These are phyloP conservation scores for Larimichthys polyactis DNA, from an alignment of 2,113 vertebrate species.

Conservation along the genomic window DNA sequence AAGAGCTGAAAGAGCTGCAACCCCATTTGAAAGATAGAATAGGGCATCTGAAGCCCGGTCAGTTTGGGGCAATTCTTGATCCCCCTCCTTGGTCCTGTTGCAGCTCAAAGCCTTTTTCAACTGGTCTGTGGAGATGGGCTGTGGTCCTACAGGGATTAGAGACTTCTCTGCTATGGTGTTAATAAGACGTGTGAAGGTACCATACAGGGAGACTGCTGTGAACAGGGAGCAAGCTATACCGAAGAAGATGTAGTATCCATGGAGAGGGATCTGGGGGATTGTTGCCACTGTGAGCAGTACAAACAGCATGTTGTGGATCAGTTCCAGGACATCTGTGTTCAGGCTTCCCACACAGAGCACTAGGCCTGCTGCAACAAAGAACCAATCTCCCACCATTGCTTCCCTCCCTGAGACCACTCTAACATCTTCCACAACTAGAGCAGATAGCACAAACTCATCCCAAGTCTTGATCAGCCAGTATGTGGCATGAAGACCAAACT, in stretches of 20 bases:
- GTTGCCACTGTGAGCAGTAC: conserved; percentile 84
- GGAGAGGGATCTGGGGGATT: conserved; percentile 86
- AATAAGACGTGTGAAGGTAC: conserved; percentile 87
- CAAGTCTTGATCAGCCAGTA: conserved; percentile 90
- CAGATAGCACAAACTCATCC: conserved; percentile 87
- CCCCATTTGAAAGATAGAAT: conserved; percentile 90
- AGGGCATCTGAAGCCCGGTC: conserved; percentile 84
- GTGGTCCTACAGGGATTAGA: conserved; percentile 86
- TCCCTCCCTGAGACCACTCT: conserved; percentile 70
- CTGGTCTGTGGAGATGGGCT: conserved; percentile 79
- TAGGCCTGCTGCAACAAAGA: conserved; percentile 86
- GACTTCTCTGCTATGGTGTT: conserved; percentile 92
- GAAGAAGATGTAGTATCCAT: conserved; percentile 82
- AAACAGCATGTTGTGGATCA: conserved; percentile 87
- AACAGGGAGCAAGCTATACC: conserved; percentile 88
- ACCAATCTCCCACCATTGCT: conserved; percentile 89
- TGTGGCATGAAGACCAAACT: conserved; percentile 87
- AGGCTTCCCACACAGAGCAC: conserved; percentile 84
- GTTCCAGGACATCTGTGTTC: conserved; percentile 87
- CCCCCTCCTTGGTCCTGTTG: conserved; percentile 24
- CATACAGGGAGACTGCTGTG: conserved; percentile 82
- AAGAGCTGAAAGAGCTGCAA: conserved; percentile 87
- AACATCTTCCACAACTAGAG: conserved; percentile 45
- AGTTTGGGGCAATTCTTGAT: conserved; percentile 12
- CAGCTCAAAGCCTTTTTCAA: conserved; percentile 72